Conservation (phyloP, 2,113 vertebrate species). For the Ptilorrhoa leucosticta region DNA sequence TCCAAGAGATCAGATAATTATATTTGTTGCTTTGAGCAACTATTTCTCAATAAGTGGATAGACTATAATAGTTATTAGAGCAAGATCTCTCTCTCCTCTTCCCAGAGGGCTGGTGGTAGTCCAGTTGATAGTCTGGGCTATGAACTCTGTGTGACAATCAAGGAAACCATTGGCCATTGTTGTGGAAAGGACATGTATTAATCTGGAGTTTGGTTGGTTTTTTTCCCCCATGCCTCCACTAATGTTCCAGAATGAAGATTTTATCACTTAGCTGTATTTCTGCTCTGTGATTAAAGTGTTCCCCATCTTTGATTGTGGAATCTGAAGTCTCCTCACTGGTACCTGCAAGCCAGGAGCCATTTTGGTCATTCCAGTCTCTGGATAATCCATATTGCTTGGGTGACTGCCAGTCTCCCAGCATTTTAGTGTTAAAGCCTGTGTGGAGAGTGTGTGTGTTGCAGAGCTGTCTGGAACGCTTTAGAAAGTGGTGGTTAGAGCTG, state of each 20-base stretch:
- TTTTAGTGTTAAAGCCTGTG: background rate
- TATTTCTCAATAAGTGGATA: background rate
- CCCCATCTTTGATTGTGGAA: background rate
- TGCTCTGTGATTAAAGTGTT: background rate
- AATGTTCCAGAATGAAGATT: background rate
- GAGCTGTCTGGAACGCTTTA: background rate
- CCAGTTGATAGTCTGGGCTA: background rate
- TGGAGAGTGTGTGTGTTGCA: background rate
- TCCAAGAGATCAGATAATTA: background rate
- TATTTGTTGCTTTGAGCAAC: background rate
- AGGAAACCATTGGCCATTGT: background rate
- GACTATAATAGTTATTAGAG: background rate
- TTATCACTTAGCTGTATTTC: background rate
- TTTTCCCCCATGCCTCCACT: background rate
- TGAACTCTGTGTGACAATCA: background rate
- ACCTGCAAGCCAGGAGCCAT: background rate
- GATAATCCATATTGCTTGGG: background rate
- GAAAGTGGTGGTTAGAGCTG: background rate
- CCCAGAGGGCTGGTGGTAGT: background rate
- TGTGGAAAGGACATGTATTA: background rate
- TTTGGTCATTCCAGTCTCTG: background rate
- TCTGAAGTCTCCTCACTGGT: background rate
- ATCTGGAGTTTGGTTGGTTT: background rate
- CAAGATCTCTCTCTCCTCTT: background rate
- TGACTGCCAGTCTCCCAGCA: background rate